phyloP scores from a whole-genome alignment of 2,113 vertebrate genomes.

The Climacteris rufus region DNA sequence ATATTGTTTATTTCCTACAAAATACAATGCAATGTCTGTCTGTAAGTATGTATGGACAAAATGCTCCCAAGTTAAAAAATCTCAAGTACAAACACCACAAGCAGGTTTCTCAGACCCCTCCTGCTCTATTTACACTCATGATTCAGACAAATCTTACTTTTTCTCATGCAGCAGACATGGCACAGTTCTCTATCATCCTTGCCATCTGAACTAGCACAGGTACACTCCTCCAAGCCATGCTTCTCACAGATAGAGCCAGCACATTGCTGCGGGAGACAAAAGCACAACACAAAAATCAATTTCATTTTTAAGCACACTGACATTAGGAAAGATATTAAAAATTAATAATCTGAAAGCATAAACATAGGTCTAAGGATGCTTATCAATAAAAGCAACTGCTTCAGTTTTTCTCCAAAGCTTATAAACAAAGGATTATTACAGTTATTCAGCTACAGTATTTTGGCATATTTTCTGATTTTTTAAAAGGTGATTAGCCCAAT shows the following conservation, averaged over 20 bases:
- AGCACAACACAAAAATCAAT: background rate
- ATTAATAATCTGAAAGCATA: background rate
- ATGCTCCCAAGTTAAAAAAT: background rate
- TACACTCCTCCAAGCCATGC: conserved; percentile 86
- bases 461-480: background rate
- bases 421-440: background rate
- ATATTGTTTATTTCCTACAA: background rate
- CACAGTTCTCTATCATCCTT: conserved; percentile 90
- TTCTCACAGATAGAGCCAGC: conserved; percentile 95
- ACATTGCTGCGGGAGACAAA: conserved; percentile 80
- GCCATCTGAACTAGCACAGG: conserved; percentile 81
- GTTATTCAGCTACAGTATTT: background rate
- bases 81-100: background rate
- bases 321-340: background rate
- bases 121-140: background rate
- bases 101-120: background rate
- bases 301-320: background rate
- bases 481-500: background rate
- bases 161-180: conserved; percentile 96
- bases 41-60: background rate
- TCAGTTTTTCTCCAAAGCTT: background rate
- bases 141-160: conserved; percentile 76
- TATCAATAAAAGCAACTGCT: background rate
- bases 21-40: background rate
- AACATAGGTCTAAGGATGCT: background rate